Base-by-base conservation (phyloP, 1,140 invertebrate genomes). In the Aphaenogaster floridana region DNA sequence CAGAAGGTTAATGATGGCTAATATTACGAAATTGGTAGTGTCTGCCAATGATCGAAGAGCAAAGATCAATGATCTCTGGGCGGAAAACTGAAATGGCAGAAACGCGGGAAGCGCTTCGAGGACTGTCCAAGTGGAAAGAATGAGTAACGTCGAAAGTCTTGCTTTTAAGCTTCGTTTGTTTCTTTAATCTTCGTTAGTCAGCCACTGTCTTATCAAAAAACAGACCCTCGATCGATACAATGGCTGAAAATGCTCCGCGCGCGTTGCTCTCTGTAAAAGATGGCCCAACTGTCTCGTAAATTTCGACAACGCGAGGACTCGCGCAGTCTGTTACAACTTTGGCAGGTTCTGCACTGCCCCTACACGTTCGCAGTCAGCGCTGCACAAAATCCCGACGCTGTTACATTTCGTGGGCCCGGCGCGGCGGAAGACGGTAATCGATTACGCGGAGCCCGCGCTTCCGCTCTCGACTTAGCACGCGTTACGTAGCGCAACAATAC, bases 221-320 rank as follows among this genome's bases (percentile, higher is more conserved):
- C 72, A 86, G 50, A 71, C 63, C 28, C 59, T 63, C 39, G 84
- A 63, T 72, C 84, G 79, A 92, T 91, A 90, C 91, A 91, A 92
- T 90, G 86, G 90, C 88, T 90, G 87, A 92, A 92, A 92, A 92
- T 90, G 69, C 84, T 90, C 39, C 72, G 68, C 83, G 86, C 84
- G 28, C 54, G 17, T 61, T 91, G 81, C 78, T 77, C 78, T 68
- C 88, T 87, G 63, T 89, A 89, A 92, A 90, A 92, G 90, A 92
- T 92, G 88, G 91, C 72, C 76, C 59, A 59, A 86, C 68, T 92
- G 90, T 92, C 91, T 90, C 91, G 90, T 92, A 92, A 91, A 92
- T 92, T 92, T 64, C 89, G 86, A 68, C 78, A 76, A 61, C 86
- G 78, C 72, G 86, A 87, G 42, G 87, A 87, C 74, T 79, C 90